Evolutionary conservation across 2,113 vertebrate genomes (phyloP), one percentile per base, ranked within the genome.

Genomic region (Sterna hirundo): DNA sequence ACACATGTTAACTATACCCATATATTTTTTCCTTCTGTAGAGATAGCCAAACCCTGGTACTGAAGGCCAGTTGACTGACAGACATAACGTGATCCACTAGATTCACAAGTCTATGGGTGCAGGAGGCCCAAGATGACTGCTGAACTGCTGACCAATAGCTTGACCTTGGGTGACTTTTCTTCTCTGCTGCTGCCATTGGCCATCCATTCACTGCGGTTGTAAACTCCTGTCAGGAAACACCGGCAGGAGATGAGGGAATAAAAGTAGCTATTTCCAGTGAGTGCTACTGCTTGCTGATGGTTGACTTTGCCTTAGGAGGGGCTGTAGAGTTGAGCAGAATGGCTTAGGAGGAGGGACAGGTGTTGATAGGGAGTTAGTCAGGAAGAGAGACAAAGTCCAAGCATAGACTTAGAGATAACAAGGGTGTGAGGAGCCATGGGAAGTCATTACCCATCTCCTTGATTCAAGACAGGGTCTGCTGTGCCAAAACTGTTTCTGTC

Each of bases 1-100:
- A 97, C 97, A 97, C 91, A 97, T 97, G 96, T 95, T 97, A 92
- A 95, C 90, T 97, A 96, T 96, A 96, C 90, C 94, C 95, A 92
- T 93, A 90, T 95, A 97, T 96, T 96, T 96, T 96, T 96, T 91
- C 94, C 94, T 97, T 96, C 92, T 95, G 95, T 77, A 91, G 55
- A 96, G 75, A 93, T 92, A 95, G 94, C 65, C 92, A 93, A 88
- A 83, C 32, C 65, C 72, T 94, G 83, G 92, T 79, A 94, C 47
- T 81, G 90, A 91, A 79, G 75, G 78, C 81, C 68, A 71, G 49
- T 79, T 94, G 80, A 90, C 87, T 94, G 94, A 94, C 84, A 94
- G 69, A 70, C 36, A 70, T 62, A 75, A 69, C 8, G 2, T 34
- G 91, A 92, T 82, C 61, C 79, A 57, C 26, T 68, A 54, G 30